Base-by-base conservation (phyloP, 2,113 vertebrate genomes). In the Mungos mungo region DNA sequence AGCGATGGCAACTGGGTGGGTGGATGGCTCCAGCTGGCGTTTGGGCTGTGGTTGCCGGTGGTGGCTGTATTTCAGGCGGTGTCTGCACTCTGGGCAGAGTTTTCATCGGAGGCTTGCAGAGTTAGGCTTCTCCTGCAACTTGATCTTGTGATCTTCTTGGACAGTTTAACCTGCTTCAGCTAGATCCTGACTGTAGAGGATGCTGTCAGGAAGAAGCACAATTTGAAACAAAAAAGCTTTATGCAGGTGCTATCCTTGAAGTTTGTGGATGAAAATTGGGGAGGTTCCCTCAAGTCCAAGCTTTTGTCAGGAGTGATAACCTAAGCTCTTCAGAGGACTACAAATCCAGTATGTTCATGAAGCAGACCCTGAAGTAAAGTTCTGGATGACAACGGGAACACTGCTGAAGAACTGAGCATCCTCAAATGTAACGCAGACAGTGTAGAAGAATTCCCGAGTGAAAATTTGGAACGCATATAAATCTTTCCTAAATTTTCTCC, bases 221-320 rank as follows among this genome's bases (percentile, higher is more conserved):
- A 47, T 47, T 47, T 47, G 45, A 47, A 47, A 47, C 45, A 47
- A 47, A 47, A 47, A 47, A 99, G 99, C 99, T 99, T 71, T 99
- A 99, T 96, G 98, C 99, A 65, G 99, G 99, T 96, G 99, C 99
- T 98, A 99, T 99, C 98, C 99, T 99, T 31, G 99, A 99, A 98
- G 99, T 99, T 93, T 99, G 99, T 98, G 99, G 99, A 99, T 99
- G 99, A 99, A 99, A 99, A 99, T 33, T 99, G 99, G 99, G 99
- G 98, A 98, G 99, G 99, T 99, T 99, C 99, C 99, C 99, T 97
- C 99, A 99, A 99, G 99, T 99, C 99, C 99, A 99, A 99, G 99
- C 45, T 47, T 47, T 47, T 47, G 45, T 47, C 45, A 47, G 45
- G 45, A 10, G 45, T 8, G 45, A 47, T 47, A 47, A 47, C 45